These are phyloP conservation scores for Bimastos eiseni DNA, from an alignment of 2,888 invertebrate species.

Conservation along the genomic window DNA sequence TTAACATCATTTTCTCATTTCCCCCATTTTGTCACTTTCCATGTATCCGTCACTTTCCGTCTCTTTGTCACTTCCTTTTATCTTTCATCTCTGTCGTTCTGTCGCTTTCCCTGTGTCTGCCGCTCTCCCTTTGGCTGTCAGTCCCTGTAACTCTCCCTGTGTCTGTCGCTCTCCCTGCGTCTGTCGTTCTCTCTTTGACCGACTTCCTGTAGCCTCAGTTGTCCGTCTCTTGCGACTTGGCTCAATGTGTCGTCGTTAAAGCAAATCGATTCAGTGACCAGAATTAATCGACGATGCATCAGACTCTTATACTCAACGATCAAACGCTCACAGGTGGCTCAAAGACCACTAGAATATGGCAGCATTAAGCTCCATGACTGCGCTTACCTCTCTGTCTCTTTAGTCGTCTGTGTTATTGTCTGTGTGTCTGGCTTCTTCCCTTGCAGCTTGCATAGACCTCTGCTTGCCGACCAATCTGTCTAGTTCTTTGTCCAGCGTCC, in stretches of 20 bases:
- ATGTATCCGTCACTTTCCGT: no score
- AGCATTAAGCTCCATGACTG: background rate
- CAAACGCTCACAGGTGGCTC: constrained; percentile 13
- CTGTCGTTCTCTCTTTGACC: no score
- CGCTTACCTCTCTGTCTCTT: background rate
- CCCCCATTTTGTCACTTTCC: no score
- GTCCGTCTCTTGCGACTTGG: background rate
- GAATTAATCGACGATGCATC: constrained; percentile 4
- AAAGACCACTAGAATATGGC: background rate
- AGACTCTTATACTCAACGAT: background rate
- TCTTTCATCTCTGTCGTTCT: background rate
- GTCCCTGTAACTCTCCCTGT: background rate
- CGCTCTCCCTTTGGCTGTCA: no score
- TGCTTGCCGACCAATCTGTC: background rate
- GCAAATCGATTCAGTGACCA: constrained; percentile 1
- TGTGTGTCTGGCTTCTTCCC: background rate
- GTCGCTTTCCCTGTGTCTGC: background rate
- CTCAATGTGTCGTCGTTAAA: background rate
- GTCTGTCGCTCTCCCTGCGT: background rate
- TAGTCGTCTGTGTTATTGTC: background rate
- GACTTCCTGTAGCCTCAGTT: background rate
- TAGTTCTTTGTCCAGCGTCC: background rate
- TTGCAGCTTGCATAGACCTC: background rate
- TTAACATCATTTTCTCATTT: no score
- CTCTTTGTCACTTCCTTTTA: background rate